Evolutionary conservation across 2,888 invertebrate species (phyloP), one percentile per base, ranked within the genome.

Genomic region (Ptychoptera contaminata): DNA sequence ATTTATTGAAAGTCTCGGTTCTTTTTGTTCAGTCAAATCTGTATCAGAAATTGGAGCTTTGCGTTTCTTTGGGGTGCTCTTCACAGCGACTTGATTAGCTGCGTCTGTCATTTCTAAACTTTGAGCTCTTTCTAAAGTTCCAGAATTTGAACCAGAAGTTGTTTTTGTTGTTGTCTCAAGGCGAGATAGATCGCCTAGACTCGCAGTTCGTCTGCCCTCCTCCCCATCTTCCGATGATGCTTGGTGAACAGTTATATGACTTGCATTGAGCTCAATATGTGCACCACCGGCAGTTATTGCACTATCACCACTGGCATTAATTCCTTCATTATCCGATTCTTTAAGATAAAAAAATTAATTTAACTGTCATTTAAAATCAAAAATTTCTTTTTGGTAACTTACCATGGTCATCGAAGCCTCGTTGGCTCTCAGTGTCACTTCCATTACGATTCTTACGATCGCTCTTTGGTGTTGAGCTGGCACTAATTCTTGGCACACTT

Each of bases 181-280:
- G 57, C 78, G 76, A 0, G 83, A 82, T 42, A 86, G 64, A 61
- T 86, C 85, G 1, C 84, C 85, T 2, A 85, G 68, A 34, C 84
- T 85, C 1, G 84, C 80, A 2, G 85, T 83, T 65, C 80, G 82
- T 14, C 84, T 67, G 56, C 76, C 76, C 50, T 77, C 77, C 42
- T 76, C 74, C 1, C 63, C 63, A 48, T 32, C 12, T 11, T 32
- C 40, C n/a, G 40, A 40, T 42, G 42, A 42, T 8, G 40, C 71
- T 65, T 35, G 78, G 76, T 10, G 76, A 75, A 56, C 79, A 79
- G 55, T 82, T 44, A 82, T 79, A 53, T 82, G 81, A 48, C 79
- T 76, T 3, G 81, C 73, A 56, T 82, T 81, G 16, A 82, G 61
- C 58, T 82, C 82, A 44, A 82, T 81, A 1, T 79, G 82, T 16